These are phyloP conservation scores for Diabrotica virgifera DNA, from an alignment of 1,140 invertebrate species.

Conservation along the genomic window DNA sequence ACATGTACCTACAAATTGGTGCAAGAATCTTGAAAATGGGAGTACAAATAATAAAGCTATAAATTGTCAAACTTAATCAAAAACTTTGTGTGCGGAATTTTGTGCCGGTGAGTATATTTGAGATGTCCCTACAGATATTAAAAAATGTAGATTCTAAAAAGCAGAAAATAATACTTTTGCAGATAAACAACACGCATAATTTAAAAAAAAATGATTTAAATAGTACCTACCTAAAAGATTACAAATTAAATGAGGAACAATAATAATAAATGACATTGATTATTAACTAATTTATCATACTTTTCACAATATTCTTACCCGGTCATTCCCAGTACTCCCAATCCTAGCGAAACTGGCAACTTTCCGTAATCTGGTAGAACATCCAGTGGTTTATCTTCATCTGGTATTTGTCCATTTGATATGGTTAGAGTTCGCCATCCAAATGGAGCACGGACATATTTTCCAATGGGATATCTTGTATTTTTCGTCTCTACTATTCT, in stretches of 20 bases:
- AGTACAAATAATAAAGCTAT: too few species aligned
- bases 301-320: constrained; percentile 20
- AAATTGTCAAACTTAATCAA: too few species aligned
- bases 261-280: neutral
- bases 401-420: constrained; percentile 12
- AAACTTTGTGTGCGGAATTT: too few species aligned
- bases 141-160: too few species aligned
- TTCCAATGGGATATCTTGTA: constrained; percentile 51
- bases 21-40: too few species aligned
- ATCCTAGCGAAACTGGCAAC: constrained; percentile 49
- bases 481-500: constrained; percentile 51
- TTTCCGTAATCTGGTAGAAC: constrained; percentile 48
- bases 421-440: constrained; percentile 59
- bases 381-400: constrained; percentile 11
- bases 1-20: too few species aligned
- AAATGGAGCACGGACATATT: constrained; percentile 51
- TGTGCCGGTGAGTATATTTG: too few species aligned
- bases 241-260: neutral
- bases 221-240: neutral
- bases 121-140: too few species aligned
- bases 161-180: too few species aligned
- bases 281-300: neutral
- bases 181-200: too few species aligned
- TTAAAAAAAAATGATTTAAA: neutral
- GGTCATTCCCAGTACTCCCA: constrained; percentile 37